Evolutionary conservation across 2,113 vertebrate genomes (phyloP).

Genomic region (Pithys albifrons): DNA sequence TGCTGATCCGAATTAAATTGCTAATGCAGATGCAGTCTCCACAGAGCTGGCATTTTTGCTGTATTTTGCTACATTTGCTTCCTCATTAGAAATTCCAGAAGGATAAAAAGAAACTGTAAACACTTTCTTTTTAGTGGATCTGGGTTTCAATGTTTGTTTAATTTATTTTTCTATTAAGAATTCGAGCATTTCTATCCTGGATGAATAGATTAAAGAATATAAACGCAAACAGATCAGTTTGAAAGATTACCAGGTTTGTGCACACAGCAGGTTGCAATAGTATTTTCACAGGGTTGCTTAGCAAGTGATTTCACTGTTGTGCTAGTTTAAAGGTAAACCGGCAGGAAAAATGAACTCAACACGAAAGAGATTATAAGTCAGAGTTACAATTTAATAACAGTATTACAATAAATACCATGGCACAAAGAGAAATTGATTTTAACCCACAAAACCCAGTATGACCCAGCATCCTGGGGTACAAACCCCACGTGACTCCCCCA

Average conservation of each 20-base stretch:
- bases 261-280: not conserved
- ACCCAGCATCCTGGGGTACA: too few species aligned
- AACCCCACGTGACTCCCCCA: too few species aligned
- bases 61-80: not conserved
- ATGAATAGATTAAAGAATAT: not conserved
- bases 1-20: not conserved
- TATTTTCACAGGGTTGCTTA: not conserved
- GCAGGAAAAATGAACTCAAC: too few species aligned
- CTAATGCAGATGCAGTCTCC: not conserved
- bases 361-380: too few species aligned
- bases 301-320: not conserved
- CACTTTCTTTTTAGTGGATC: not conserved
- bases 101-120: not conserved
- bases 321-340: too few species aligned
- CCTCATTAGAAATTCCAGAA: constrained; percentile 1
- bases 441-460: too few species aligned
- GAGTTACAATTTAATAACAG: too few species aligned
- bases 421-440: too few species aligned
- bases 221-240: not conserved
- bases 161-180: constrained; percentile 11
- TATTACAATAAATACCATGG: too few species aligned
- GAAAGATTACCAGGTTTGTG: not conserved
- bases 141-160: not conserved
- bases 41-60: not conserved
- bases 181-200: not conserved